Evolutionary conservation across 1,140 invertebrate species (phyloP), one percentile per base, ranked within the genome.

Genomic region (Lasioglossum baleicum): DNA sequence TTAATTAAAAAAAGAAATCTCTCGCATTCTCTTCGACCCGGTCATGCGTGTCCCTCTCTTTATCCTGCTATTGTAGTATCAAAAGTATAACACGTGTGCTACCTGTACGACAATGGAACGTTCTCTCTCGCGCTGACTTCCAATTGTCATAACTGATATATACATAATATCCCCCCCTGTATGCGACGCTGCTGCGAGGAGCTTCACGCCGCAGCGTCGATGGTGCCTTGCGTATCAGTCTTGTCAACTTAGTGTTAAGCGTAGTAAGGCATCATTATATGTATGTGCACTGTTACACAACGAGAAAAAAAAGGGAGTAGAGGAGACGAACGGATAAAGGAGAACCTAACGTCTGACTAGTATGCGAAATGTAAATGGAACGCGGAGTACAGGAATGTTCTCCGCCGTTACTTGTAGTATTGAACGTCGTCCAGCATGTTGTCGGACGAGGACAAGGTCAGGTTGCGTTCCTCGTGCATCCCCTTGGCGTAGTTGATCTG

Each of bases 401-500:
- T 53, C 10, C 6, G 60, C n/a, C 4, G 77, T 88, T 90, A 93
- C 86, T 92, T 93, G 26, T 93, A 93, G 53, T 87, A 90, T 31
- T 92, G 87, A 67, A 92, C 91, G 65, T 93, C 92, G 53, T 93
- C 92, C 56, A 93, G 75, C 87, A 93, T 92, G 61, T 91, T 93
- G 74, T 93, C 92, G n/a, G 92, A 93, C 8, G 92, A 93, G 72
- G 90, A 90, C 17, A 93, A 75, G 0, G 92, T 93, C 22, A 93
- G 82, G 66, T 88, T 92, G 8, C 95, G 94, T 94, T 98, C 97
- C 90, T 97, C 95, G 90, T 96, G 97, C 87, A 98, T 95, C 88
- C 95, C 96, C 90, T 97, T 97, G 58, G 97, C 97, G 92, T 97
- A 97, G 88, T 97, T 97, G 74, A 97, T 96, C 92, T 96, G 94